These are phyloP conservation scores for Hemiprocne comata DNA, from an alignment of 2,113 vertebrate species.

Conservation along the genomic window DNA sequence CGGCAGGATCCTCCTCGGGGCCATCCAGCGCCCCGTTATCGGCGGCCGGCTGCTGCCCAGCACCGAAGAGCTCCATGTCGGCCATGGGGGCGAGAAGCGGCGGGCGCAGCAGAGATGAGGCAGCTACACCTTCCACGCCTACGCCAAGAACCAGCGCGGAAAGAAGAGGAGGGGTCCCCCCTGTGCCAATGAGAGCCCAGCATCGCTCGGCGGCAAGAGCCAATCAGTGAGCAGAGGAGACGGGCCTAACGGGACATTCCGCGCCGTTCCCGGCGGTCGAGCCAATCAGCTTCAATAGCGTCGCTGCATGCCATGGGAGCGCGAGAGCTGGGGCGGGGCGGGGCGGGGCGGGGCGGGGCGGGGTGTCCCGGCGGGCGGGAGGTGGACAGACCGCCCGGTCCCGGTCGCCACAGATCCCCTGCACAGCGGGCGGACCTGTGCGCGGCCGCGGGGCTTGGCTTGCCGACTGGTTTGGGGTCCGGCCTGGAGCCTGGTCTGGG, in stretches of 20 bases:
- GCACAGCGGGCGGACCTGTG: too few relatives aligned
- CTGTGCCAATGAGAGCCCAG: neutral
- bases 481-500: neutral
- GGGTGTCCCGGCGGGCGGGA: too few relatives aligned
- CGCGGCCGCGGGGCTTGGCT: too few relatives aligned
- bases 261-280: accelerated
- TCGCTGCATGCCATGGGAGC: accelerated
- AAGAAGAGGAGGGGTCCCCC: neutral
- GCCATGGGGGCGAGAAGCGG: conserved; percentile 59
- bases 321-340: accelerated
- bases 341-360: too few relatives aligned
- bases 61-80: conserved; percentile 77
- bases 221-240: neutral
- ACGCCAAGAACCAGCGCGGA: neutral
- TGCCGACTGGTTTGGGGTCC: too few relatives aligned
- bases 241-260: neutral
- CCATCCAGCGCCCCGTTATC: conserved; percentile 73
- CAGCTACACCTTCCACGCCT: neutral
- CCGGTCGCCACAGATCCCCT: too few relatives aligned
- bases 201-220: accelerated
- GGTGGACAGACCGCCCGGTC: too few relatives aligned
- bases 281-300: neutral
- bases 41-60: conserved; percentile 51
- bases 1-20: conserved; percentile 89
- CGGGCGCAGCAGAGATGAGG: too few relatives aligned